phyloP scores from a whole-genome alignment of 1,140 invertebrate genomes.

The Tetramorium parvispinum region DNA sequence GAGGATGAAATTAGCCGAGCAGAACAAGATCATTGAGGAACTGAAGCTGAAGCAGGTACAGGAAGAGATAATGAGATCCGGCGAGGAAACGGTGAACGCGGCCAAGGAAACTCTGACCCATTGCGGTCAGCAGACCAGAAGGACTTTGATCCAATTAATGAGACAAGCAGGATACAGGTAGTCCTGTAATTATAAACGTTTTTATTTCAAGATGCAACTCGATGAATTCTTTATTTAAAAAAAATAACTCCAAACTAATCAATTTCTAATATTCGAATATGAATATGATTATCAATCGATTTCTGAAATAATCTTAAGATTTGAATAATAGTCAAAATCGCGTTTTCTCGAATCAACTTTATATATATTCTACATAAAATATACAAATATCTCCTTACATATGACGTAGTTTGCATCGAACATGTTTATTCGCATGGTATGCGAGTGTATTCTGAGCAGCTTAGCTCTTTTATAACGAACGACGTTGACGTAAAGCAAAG shows the following conservation, averaged over 20 bases:
- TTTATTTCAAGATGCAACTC: background rate
- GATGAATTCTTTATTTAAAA: background rate
- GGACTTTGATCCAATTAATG: conserved; percentile 79
- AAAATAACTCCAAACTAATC: background rate
- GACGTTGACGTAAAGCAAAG: background rate
- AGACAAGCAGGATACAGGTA: conserved; percentile 79
- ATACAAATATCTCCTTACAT: conserved; percentile 11
- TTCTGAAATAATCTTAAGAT: background rate
- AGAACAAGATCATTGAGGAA: conserved; percentile 81
- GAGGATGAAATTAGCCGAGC: conserved; percentile 77
- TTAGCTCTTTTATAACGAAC: background rate
- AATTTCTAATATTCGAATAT: background rate
- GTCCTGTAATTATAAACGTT: background rate
- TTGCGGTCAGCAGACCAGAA: conserved; percentile 77
- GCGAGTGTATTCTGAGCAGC: background rate
- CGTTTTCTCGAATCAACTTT: conserved; percentile 12
- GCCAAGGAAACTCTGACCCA: conserved; percentile 76
- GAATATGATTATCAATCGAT: background rate
- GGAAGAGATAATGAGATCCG: conserved; percentile 70
- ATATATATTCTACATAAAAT: background rate
- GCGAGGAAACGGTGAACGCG: conserved; percentile 75
- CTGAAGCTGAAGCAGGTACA: conserved; percentile 80
- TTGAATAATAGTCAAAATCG: background rate
- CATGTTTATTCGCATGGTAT: background rate
- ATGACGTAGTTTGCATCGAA: background rate